Percentiles rank a stretch among this genome's conserved stretches.
phyloP scores from a whole-genome alignment of 2,113 vertebrate genomes.

The Eidolon helvum region DNA sequence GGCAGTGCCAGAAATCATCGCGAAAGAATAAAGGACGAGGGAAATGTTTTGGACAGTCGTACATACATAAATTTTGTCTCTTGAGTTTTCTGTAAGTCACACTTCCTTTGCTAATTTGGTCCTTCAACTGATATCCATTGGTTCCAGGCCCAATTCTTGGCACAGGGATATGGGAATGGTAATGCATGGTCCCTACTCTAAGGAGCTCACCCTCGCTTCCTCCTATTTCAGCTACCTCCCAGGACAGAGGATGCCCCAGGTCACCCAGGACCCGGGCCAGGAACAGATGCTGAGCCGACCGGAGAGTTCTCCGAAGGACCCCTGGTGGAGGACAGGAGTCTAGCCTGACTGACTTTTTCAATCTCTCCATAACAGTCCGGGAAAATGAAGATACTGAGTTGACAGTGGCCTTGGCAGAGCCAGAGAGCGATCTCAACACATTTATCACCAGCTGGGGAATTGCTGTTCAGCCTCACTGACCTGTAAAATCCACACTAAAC shows the following conservation, averaged over 20 bases:
- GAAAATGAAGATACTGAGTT: constrained; percentile 36
- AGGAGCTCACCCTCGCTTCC: not conserved
- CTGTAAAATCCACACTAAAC: constrained; percentile 63
- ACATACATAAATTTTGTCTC: not conserved
- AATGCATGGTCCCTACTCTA: not conserved
- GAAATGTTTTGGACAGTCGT: not conserved
- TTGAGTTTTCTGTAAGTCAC: not conserved
- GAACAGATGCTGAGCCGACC: not conserved
- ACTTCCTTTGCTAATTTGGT: not conserved
- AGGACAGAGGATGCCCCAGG: not conserved
- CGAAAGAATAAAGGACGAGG: not conserved
- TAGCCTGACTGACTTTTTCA: not conserved
- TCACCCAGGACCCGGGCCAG: not conserved
- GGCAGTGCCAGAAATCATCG: not conserved
- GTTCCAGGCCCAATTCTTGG: not conserved
- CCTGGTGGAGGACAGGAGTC: not conserved
- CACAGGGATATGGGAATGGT: not conserved
- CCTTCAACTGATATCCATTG: not conserved
- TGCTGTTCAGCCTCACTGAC: constrained; percentile 58
- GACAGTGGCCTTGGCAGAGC: constrained; percentile 42
- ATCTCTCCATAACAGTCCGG: not conserved
- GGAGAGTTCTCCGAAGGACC: not conserved
- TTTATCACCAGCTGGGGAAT: constrained; percentile 45
- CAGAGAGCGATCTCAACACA: not conserved
- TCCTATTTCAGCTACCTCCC: not conserved